Percentiles rank a stretch among this genome's conserved stretches.
These are phyloP conservation scores for Ibidorhyncha struthersii DNA, from an alignment of 2,113 vertebrate species.

Conservation along the genomic window DNA sequence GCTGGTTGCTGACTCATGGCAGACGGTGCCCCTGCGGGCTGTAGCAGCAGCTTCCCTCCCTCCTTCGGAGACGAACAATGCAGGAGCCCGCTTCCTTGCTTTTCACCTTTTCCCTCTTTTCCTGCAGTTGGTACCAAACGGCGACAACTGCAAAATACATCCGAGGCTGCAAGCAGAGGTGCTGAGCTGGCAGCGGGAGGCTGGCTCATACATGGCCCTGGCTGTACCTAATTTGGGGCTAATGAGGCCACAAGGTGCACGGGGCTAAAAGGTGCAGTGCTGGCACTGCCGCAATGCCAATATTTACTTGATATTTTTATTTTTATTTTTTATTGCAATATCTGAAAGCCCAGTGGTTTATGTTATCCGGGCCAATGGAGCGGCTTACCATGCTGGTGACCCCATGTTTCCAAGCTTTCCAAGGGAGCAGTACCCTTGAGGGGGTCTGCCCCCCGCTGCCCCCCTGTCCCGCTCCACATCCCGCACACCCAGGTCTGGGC, in stretches of 20 bases:
- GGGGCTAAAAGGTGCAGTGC: background rate
- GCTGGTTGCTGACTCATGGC: conserved; percentile 92
- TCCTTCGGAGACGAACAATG: conserved; percentile 75
- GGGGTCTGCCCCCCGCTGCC: background rate
- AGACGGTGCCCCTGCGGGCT: conserved; percentile 79
- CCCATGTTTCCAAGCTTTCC: fast-evolving
- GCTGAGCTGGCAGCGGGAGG: background rate
- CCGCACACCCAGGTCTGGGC: fast-evolving
- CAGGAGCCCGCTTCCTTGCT: conserved; percentile 12
- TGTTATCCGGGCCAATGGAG: fast-evolving
- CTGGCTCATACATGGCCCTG: background rate
- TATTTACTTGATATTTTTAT: background rate
- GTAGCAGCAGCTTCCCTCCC: conserved; percentile 78
- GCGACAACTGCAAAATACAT: background rate
- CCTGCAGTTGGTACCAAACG: background rate
- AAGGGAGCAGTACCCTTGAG: background rate
- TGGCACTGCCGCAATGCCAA: fast-evolving
- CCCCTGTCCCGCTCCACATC: background rate
- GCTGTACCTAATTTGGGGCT: background rate
- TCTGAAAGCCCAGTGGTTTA: background rate
- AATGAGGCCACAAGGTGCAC: background rate
- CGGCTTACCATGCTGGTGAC: fast-evolving
- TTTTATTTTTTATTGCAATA: background rate
- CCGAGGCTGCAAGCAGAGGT: background rate
- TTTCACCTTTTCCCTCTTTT: conserved; percentile 55